Evolutionary conservation across 1,140 invertebrate species (phyloP), one percentile per base, ranked within the genome.

Genomic region (Hestina assimilis): DNA sequence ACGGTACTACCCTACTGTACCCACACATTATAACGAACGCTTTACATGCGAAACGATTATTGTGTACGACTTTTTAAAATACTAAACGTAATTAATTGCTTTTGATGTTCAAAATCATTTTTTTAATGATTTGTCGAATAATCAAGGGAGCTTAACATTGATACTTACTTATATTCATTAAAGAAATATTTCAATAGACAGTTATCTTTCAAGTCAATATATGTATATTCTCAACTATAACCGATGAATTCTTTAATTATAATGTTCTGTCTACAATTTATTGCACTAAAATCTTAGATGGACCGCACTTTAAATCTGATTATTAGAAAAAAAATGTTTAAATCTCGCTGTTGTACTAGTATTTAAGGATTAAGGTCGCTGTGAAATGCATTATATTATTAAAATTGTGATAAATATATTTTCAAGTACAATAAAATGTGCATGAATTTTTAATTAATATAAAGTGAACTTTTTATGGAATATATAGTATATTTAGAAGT

Each of bases 311-410:
- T 52, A 20, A 41, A 52, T 11, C 38, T 19, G 23, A 40, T 29
- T 26, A 38, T 1, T 38, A 38, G 33, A 38, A 38, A 35, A 14
- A 38, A 47, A 33, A 21, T 23, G 17, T 43, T 55, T 24, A 19
- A 57, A 57, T 54, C 35, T 41, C 26, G 51, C 58, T 54, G 58
- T 60, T 60, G 51, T 60, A 60, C 47, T 60, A 54, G 58, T 33
- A 3, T 38, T n/a, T 53, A 54, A 60, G 42, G 23, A 19, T 28
- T 23, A 21, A 53, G 21, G 21, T 46, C 19, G 50, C 45, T 54
- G 43, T 48, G 42, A 53, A 47, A 48, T 20, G 28, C 58, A 54
- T 54, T 60, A 48, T 50, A 50, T 54, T 60, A 48, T 50, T 43
- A 28, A 40, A 48, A 45, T 45, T 54, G 45, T 55, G 45, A 50